Base-by-base conservation (phyloP, 2,888 invertebrate genomes). In the Drosophila pegasa region DNA sequence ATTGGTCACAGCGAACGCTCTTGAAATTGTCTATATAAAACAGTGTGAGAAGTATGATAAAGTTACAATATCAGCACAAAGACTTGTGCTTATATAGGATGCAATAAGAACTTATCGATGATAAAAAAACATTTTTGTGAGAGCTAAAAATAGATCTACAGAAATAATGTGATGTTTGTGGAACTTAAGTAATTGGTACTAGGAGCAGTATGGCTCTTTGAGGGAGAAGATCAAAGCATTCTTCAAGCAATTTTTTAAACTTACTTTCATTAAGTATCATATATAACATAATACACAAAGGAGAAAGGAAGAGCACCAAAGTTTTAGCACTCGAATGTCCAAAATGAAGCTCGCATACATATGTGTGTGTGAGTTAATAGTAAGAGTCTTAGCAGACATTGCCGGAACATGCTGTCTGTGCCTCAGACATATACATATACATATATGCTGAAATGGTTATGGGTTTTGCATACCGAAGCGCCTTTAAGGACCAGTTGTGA, bases 1-100 rank as follows among this genome's bases (percentile, higher is more conserved):
- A 92, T 9, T 91, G 88, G 41, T 89, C 89, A 57, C 92, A 92
- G 33, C 90, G 88, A 2, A 89, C 80, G 35, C 87, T 91, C 63
- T 91, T 91, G 33, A 92, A 91, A 33, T 80, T 79, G 47, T 91
- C 92, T 92, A 0, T 40, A 0, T 20, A 10, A 12, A 3, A 16
- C 20, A 14, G n/a, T 16, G 12, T 37, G 35, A 7, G 29, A 29
- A 29, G 29, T 27, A 10, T 16, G 2, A 27, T 27, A 10, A 27
- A 25, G 25, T 16, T 25, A 4, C 1, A 7, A 1, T 8, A 22
- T 7, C 1, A 10, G 2, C 4, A 40, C 12, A 5, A 20, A 12
- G 10, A 14, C 14, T 18, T 18, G n/a, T n/a, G n/a, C n/a, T n/a
- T n/a, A n/a, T 22, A 22, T 3, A 25, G 1, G 22, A 25, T 3